Evolutionary conservation across 2,113 vertebrate genomes (phyloP).

Genomic region (Pituophis catenifer): DNA sequence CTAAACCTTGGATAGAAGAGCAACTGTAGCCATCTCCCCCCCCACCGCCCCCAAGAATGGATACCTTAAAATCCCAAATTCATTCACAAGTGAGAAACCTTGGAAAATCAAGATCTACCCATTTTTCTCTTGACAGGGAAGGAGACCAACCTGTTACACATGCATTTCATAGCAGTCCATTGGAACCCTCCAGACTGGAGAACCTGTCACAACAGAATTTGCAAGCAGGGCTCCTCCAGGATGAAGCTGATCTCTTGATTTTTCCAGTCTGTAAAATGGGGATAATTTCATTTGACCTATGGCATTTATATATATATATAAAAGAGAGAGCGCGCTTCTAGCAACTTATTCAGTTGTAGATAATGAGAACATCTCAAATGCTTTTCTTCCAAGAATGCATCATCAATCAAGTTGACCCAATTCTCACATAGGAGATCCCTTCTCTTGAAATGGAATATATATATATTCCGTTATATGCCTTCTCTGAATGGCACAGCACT

Average conservation of each 20-base stretch:
- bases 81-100: background rate
- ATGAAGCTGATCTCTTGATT: background rate
- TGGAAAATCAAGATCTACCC: background rate
- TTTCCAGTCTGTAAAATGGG: conserved; percentile 15
- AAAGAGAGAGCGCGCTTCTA: background rate
- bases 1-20: background rate
- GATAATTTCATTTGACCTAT: background rate
- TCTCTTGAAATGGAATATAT: background rate
- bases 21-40: background rate
- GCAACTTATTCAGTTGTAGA: background rate
- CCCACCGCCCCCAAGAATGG: background rate
- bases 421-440: background rate
- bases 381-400: background rate
- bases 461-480: background rate
- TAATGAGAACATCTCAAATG: background rate
- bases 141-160: conserved; percentile 22
- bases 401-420: background rate
- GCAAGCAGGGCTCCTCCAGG: background rate
- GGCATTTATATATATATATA: background rate
- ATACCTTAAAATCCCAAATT: background rate
- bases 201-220: background rate
- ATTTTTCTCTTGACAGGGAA: background rate
- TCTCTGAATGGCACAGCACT: background rate
- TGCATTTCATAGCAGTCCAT: background rate
- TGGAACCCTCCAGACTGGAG: background rate